Percentiles rank a stretch among this genome's conserved stretches.
These are phyloP conservation scores for Halcyon smyrnensis DNA, from an alignment of 2,797 vertebrate species.

Conservation along the genomic window DNA sequence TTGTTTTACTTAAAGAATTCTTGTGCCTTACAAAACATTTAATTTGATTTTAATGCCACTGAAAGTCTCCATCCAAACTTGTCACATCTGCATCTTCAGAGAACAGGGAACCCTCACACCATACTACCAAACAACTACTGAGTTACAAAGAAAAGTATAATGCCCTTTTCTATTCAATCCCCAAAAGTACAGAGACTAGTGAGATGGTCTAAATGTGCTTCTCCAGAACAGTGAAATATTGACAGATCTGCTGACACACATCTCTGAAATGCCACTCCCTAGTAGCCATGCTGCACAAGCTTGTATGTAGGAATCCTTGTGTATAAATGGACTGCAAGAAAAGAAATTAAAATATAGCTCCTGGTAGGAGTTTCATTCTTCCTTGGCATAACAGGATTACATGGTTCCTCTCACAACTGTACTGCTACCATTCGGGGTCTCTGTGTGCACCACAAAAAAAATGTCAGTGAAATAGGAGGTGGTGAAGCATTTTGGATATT, in stretches of 20 bases:
- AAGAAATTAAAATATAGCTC: not conserved
- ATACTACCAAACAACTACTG: not conserved
- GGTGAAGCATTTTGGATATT: not conserved
- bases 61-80: not conserved
- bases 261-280: not conserved
- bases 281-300: not conserved
- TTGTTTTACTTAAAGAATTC: not conserved
- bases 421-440: not conserved
- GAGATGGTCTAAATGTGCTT: not conserved
- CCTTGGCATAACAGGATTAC: not conserved
- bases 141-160: not conserved
- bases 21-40: not conserved
- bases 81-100: not conserved
- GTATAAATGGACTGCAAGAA: not conserved
- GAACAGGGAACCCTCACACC: not conserved
- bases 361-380: not conserved
- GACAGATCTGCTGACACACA: not conserved
- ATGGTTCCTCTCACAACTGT: not conserved
- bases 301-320: not conserved
- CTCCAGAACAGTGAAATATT: not conserved
- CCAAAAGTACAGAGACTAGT: not conserved
- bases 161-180: not conserved
- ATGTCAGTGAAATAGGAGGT: not conserved
- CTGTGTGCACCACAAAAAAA: not conserved
- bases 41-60: not conserved